Conservation (phyloP, 2,888 invertebrate species). For the Pemphredon lugubris region DNA sequence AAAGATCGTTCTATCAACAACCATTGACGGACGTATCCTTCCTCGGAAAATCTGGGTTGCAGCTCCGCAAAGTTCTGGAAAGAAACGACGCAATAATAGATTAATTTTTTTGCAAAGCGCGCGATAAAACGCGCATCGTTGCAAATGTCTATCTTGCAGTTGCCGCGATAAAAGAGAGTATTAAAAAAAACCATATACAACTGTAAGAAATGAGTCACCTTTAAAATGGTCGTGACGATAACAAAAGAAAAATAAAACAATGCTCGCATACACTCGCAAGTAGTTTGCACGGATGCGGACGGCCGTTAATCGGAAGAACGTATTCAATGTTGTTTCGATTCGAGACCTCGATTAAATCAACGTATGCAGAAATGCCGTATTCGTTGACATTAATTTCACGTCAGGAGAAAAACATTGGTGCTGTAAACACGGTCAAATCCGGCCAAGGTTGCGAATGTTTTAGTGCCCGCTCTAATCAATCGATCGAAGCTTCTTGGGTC, state of each 20-base stretch:
- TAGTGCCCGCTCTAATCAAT: conserved; percentile 8
- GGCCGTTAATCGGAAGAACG: too few relatives aligned
- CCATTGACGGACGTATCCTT: not conserved
- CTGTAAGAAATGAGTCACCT: conserved; percentile 46
- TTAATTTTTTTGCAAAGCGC: too few relatives aligned
- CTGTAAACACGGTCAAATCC: conserved; percentile 32
- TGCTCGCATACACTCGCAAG: not conserved
- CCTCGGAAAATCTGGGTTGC: conserved; percentile 8
- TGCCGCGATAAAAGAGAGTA: conserved; percentile 22
- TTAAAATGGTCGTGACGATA: conserved; percentile 28
- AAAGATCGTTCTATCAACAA: conserved; percentile 13
- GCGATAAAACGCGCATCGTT: too few relatives aligned
- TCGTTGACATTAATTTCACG: not conserved
- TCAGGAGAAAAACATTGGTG: conserved; percentile 4
- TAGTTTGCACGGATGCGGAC: too few relatives aligned
- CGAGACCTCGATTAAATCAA: conserved; percentile 4
- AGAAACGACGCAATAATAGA: too few relatives aligned
- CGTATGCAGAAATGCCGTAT: not conserved
- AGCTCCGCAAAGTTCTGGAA: too few relatives aligned
- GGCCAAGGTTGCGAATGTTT: conserved; percentile 47
- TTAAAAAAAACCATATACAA: not conserved
- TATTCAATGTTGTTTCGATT: not conserved
- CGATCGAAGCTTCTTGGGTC: too few relatives aligned
- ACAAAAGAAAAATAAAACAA: conserved; percentile 22
- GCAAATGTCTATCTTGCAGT: too few relatives aligned